Conservation (phyloP, 2,888 invertebrate genomes). For the Platycheirus rosarum region DNA sequence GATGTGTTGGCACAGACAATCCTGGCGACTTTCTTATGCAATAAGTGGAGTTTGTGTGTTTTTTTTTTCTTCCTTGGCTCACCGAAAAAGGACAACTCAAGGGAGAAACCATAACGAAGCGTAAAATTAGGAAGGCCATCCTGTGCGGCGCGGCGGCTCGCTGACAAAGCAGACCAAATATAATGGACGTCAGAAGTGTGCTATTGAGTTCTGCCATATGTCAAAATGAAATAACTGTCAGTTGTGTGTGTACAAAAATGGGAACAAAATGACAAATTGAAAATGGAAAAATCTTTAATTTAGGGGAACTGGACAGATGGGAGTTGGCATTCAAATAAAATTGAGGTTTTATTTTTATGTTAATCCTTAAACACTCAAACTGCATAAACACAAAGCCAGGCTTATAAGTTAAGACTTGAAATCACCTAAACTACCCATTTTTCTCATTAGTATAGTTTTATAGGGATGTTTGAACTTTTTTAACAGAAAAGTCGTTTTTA, state of each 20-base stretch:
- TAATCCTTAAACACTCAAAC: too few relatives aligned
- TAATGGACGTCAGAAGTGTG: constrained; percentile 44
- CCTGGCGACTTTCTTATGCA: constrained; percentile 69
- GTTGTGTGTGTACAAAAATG: background rate
- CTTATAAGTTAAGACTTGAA: too few relatives aligned
- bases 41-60: constrained; percentile 39
- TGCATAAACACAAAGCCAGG: too few relatives aligned
- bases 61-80: constrained; percentile 7
- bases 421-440: too few relatives aligned
- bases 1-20: constrained; percentile 46
- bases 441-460: too few relatives aligned
- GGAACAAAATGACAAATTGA: constrained; percentile 8
- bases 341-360: too few relatives aligned
- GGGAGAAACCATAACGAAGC: constrained; percentile 64
- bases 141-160: background rate
- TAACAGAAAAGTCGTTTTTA: too few relatives aligned
- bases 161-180: constrained; percentile 8
- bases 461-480: too few relatives aligned
- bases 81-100: constrained; percentile 42
- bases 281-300: background rate
- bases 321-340: too few relatives aligned
- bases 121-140: constrained; percentile 59
- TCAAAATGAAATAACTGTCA: background rate
- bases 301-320: background rate
- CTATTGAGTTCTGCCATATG: constrained; percentile 60